A percentile compares a stretch with the other conserved stretches of the same genome.
phyloP scores from a whole-genome alignment of 1,140 invertebrate genomes.

The Scaptodrosophila lebanonensis region DNA sequence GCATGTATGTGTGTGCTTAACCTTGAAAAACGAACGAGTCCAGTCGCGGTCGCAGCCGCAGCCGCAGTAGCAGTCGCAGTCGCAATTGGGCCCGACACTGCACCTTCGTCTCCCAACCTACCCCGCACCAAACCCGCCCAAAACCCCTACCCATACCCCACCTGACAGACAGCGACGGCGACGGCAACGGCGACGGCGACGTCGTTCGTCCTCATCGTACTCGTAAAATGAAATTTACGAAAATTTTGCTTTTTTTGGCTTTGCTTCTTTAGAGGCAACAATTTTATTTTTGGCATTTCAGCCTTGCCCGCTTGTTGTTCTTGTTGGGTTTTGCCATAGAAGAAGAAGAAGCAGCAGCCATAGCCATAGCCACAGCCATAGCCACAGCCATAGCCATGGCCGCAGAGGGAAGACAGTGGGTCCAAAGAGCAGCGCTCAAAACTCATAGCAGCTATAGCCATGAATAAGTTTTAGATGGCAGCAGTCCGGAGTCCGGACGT shows the following conservation, averaged over 20 bases:
- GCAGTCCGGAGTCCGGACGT: background rate
- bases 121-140: background rate
- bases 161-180: conserved; percentile 21
- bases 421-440: too few species aligned
- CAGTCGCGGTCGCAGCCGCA: conserved; percentile 45
- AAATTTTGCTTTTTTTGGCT: conserved; percentile 38
- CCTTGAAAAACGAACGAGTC: conserved; percentile 75
- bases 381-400: too few species aligned
- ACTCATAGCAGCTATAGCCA: too few species aligned
- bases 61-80: conserved; percentile 45
- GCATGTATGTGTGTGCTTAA: conserved; percentile 49
- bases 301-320: conserved; percentile 12
- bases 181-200: conserved; percentile 37
- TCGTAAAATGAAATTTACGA: conserved; percentile 71
- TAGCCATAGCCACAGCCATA: too few species aligned
- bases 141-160: conserved; percentile 3
- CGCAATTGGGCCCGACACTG: too few species aligned
- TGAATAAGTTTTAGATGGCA: conserved; percentile 47
- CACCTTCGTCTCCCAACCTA: conserved; percentile 17
- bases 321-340: too few species aligned
- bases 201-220: conserved; percentile 54
- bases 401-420: conserved; percentile 16
- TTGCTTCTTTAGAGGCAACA: conserved; percentile 4
- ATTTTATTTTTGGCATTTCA: conserved; percentile 5
- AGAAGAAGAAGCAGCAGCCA: too few species aligned